Base-by-base conservation (phyloP, 1,140 invertebrate species). In the Thaumatotibia leucotreta region DNA sequence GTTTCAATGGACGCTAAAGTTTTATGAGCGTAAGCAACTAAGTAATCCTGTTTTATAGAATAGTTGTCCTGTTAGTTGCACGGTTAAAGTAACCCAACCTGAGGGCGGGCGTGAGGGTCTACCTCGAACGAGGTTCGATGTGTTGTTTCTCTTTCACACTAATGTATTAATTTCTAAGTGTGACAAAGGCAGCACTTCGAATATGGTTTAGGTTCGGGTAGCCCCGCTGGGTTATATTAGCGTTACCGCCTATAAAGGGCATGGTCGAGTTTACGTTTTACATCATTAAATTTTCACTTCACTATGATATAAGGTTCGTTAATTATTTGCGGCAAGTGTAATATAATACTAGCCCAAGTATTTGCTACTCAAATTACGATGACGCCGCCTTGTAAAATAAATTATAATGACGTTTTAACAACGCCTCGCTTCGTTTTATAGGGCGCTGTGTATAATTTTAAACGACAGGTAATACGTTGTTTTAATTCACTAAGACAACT, bases 301-400 rank as follows among this genome's bases (percentile, higher is more conserved):
- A 45, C 39, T n/a, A 45, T 45, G 39, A 45, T 52, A 20, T 52
- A 52, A 23, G 50, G 23, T 27, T 58, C 52, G 52, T 58, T 58
- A 58, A 58, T 54, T 54, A 54, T 58, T 27, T 24, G 23, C 52
- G 24, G 39, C 39, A 31, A 58, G n/a, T 24, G 52, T 58, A 58
- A 58, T 14, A 54, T 24, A 11, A 14, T 11, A 58, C 20, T 54
- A 24, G 52, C 11, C 24, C 52, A 58, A 24, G 52, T 54, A 24
- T 58, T 58, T 27, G n/a, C 52, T 31, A 29, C 52, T 58, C 52
- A 29, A 58, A 58, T 58, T 58, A 58, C 52, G 52, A 58, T 58
- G 23, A 58, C 52, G 52, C 52, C 24, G 52, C 52, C 24, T 27
- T 27, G 52, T 27, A 22, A 27, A 58, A 14, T 29, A 58, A 58